Evolutionary conservation across 2,113 vertebrate genomes (phyloP).

Genomic region (Cyphomyrus plagiostoma): DNA sequence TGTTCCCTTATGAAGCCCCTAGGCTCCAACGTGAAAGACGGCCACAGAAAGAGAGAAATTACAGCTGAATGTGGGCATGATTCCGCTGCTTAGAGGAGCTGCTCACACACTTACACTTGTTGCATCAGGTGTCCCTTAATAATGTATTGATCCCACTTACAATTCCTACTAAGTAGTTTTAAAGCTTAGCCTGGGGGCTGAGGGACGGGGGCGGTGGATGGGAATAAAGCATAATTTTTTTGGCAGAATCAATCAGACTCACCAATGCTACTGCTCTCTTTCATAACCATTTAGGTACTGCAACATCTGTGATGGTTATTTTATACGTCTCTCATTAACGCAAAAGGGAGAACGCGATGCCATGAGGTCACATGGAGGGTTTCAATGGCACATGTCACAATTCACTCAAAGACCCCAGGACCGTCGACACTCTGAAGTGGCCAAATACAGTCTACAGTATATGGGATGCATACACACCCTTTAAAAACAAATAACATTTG

Average conservation of each 20-base stretch:
- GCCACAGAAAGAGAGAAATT: background rate
- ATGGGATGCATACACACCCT: background rate
- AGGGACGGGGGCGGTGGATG: background rate
- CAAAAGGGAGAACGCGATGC: background rate
- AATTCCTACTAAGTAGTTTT: conserved; percentile 16
- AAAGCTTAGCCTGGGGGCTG: background rate
- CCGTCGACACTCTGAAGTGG: background rate
- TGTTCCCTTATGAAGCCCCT: background rate
- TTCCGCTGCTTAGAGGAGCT: background rate
- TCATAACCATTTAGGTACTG: conserved; percentile 6
- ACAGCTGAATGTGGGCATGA: background rate
- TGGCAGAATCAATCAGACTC: background rate
- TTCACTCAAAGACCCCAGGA: background rate
- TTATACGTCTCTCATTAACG: background rate
- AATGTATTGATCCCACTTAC: background rate
- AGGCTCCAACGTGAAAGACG: background rate
- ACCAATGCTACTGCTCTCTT: background rate
- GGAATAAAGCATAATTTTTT: background rate
- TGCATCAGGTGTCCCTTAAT: background rate
- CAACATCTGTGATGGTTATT: conserved; percentile 5
- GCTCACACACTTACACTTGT: background rate
- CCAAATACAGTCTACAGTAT: background rate
- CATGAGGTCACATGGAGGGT: background rate
- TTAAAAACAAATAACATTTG: background rate
- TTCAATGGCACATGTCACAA: background rate